phyloP scores from a whole-genome alignment of 2,113 vertebrate genomes.

The Eudyptes chrysolophus region DNA sequence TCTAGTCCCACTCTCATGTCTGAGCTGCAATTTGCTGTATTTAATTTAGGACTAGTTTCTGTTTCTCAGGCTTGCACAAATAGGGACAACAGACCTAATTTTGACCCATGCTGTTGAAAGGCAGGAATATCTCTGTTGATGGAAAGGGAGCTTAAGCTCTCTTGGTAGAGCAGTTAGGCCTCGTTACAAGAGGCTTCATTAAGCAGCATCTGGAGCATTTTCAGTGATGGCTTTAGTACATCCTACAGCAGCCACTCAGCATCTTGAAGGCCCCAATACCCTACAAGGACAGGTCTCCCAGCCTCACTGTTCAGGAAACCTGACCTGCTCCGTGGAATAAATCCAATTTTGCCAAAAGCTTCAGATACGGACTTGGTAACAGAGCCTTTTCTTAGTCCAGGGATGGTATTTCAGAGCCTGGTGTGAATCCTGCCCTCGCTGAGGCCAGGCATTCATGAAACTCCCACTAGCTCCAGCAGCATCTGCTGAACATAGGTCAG shows the following conservation, averaged over 20 bases:
- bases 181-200: neutral
- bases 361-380: neutral
- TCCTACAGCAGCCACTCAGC: neutral
- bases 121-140: neutral
- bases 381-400: neutral
- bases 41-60: neutral
- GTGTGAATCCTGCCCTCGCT: neutral
- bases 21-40: neutral
- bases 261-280: fast-evolving
- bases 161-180: neutral
- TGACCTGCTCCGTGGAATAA: neutral
- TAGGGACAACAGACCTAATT: neutral
- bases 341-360: neutral
- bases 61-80: neutral
- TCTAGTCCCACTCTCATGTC: neutral
- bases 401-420: neutral
- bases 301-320: neutral
- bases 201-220: neutral
- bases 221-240: neutral
- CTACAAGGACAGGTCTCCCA: neutral
- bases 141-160: neutral
- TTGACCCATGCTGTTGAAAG: neutral
- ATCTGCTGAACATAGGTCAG: neutral
- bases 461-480: neutral
- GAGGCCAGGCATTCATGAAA: neutral